Evolutionary conservation across 2,797 vertebrate species (phyloP).

Genomic region (Picus viridis): DNA sequence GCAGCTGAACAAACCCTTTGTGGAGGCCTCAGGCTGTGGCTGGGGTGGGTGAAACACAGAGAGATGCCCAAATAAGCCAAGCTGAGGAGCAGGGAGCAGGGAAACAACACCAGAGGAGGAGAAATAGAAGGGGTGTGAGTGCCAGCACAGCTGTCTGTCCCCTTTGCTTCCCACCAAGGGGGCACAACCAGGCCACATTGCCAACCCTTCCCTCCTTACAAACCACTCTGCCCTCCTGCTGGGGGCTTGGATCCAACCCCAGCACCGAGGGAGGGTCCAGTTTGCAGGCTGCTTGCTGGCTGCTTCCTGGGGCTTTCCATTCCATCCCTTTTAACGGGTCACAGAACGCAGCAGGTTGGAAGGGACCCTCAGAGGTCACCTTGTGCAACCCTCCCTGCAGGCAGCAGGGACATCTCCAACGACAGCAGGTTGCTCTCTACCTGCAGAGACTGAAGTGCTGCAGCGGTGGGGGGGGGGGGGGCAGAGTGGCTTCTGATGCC

Average conservation of each 20-base stretch:
- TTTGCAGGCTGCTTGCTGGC: conserved; percentile 16
- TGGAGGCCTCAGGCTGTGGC: accelerated
- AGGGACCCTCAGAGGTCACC: no score
- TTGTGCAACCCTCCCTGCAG: no score
- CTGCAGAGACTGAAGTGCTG: not conserved
- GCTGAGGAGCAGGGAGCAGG: not conserved
- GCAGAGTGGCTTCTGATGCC: not conserved
- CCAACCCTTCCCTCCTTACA: conserved; percentile 13
- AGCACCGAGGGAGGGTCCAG: conserved; percentile 32
- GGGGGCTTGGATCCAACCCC: conserved; percentile 57
- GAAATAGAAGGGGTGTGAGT: not conserved
- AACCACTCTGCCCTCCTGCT: conserved; percentile 63
- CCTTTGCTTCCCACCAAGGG: conserved; percentile 27
- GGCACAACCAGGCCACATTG: conserved; percentile 9
- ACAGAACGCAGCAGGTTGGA: no score
- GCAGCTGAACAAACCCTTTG: not conserved
- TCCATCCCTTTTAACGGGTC: not conserved
- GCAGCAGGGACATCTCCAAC: no score
- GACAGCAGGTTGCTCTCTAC: not conserved
- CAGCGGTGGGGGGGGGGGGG: not conserved
- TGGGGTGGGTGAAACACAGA: not conserved
- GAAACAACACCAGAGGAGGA: not conserved
- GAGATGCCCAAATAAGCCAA: not conserved
- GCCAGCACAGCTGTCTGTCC: conserved; percentile 66
- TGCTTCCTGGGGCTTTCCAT: not conserved